Evolutionary conservation across 2,797 vertebrate species (phyloP).

Genomic region (Stomatorhinus walkeri): DNA sequence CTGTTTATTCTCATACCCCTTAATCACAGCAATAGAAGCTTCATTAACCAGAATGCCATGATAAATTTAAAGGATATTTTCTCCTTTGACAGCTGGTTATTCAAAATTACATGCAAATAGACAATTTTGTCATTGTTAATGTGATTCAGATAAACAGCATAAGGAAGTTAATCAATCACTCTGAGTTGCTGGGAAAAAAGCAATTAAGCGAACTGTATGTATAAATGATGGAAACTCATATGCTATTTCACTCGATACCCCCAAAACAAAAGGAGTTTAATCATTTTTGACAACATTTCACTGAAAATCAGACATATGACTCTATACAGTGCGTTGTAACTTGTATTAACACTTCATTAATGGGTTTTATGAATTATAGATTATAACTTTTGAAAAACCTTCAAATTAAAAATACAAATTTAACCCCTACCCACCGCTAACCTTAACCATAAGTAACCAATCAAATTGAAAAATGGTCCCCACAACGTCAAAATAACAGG

Average conservation of each 20-base stretch:
- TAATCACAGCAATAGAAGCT: not conserved
- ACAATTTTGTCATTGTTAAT: not conserved
- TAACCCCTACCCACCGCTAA: not conserved
- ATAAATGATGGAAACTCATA: not conserved
- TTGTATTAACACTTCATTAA: not conserved
- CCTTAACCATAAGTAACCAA: not conserved
- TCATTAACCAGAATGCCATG: not conserved
- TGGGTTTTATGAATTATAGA: not conserved
- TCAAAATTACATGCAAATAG: not conserved
- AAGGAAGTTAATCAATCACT: not conserved
- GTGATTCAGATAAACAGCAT: not conserved
- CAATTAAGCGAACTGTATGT: not conserved
- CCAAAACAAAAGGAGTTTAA: not conserved
- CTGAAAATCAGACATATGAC: not conserved
- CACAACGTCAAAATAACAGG: not conserved
- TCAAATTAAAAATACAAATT: not conserved
- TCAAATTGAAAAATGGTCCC: not conserved
- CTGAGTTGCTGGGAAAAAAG: not conserved
- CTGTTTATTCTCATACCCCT: not conserved
- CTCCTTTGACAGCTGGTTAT: not conserved
- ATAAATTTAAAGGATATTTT: constrained; percentile 4
- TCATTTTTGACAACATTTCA: not conserved
- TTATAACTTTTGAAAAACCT: not conserved
- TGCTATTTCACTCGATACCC: not conserved
- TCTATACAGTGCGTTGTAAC: not conserved